Evolutionary conservation across 2,797 vertebrate genomes (phyloP), one percentile per base, ranked within the genome.

Genomic region (Epinephelus awoara): DNA sequence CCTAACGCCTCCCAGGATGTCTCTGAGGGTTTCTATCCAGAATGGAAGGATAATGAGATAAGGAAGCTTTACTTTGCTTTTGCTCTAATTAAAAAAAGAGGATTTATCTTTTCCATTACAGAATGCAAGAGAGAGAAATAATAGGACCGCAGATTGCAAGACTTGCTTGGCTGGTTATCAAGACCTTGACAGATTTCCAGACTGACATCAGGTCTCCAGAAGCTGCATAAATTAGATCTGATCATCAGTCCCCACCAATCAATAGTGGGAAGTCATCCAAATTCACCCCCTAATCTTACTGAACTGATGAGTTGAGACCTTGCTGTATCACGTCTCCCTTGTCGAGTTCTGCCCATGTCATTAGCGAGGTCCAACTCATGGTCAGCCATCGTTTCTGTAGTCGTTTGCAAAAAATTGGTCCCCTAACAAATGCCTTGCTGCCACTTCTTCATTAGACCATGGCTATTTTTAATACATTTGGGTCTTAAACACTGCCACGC

Each of bases 401-500:
- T 83, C 38, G 72, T 89, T 72, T 77, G 81, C 86, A 80, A 83
- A 90, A 80, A 88, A 40, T 23, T 21, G 23, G 81, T 90, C 91
- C 91, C 90, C 74, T 75, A 91, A 92, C 91, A 76, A 93, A 92
- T 87, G 85, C 81, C 71, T 88, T 50, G 7, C 81, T 91, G 92
- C 79, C 91, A 88, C 80, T 83, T 92, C 75, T 91, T 89, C 90
- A 93, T 94, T 91, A 94, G 87, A 95, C 88, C 82, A 79, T 77
- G 85, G 91, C 92, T 94, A 92, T 90, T 93, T 93, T 94, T 93
- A 91, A 91, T 89, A 83, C 85, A 76, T 94, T 93, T 91, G 88
- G 91, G 91, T 95, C 92, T 96, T 95, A 96, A 96, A 96, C 95
- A 96, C 93, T 91, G 91, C 89, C 94, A 93, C 90, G 69, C 80